Evolutionary conservation across 2,797 vertebrate genomes (phyloP).

Genomic region (Anguilla obscura): DNA sequence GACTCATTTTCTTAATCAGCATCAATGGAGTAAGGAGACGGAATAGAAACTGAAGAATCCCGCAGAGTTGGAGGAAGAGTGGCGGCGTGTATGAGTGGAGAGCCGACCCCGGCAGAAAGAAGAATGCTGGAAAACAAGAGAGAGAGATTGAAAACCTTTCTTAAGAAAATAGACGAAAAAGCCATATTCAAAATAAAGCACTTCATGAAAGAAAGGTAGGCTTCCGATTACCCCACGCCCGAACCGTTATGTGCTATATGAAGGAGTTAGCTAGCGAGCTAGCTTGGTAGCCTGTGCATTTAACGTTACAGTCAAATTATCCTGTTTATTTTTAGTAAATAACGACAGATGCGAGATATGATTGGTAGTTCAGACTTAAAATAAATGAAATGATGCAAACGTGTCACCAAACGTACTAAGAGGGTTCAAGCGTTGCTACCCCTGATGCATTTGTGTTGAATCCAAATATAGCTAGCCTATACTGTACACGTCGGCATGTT

Average conservation of each 20-base stretch:
- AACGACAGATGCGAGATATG: background rate
- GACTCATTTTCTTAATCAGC: conserved; percentile 72
- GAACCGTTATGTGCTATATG: conserved; percentile 51
- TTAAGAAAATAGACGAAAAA: conserved; percentile 79
- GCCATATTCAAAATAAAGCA: conserved; percentile 76
- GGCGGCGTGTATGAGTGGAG: conserved; percentile 54
- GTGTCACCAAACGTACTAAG: background rate
- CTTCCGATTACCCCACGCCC: conserved; percentile 45
- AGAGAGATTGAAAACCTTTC: conserved; percentile 77
- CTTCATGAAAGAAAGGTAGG: conserved; percentile 79
- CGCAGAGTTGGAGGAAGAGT: conserved; percentile 47
- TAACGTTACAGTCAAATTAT: background rate
- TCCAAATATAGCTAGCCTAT: conserved; percentile 26
- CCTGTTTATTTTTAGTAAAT: background rate
- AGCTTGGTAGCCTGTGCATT: background rate
- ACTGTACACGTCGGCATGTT: conserved; percentile 31
- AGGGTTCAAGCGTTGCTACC: background rate
- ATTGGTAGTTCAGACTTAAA: background rate
- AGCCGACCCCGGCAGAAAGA: conserved; percentile 33
- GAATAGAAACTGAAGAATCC: conserved; percentile 45
- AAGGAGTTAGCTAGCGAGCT: background rate
- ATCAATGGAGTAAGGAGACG: conserved; percentile 53
- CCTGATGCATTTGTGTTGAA: background rate
- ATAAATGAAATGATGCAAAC: background rate
- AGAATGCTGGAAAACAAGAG: conserved; percentile 79